A percentile compares a stretch with the other conserved stretches of the same genome.
phyloP scores from a whole-genome alignment of 1,140 invertebrate species.

The Drosophila eugracilis region DNA sequence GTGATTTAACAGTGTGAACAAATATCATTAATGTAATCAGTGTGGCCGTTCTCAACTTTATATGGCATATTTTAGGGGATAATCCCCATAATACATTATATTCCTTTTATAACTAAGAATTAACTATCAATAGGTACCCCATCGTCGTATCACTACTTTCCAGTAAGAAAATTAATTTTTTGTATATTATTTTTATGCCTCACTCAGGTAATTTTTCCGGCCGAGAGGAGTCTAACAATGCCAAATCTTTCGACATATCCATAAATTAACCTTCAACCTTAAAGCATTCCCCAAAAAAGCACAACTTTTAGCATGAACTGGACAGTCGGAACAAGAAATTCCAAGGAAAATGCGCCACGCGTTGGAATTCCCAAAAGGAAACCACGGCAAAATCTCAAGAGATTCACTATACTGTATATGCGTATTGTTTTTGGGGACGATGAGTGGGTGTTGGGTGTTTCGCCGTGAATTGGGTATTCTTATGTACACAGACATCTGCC shows the following conservation, averaged over 20 bases:
- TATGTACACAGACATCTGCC: constrained; percentile 40
- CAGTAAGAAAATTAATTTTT: constrained; percentile 10
- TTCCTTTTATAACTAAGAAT: too few relatives aligned
- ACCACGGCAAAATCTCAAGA: neutral
- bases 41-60: neutral
- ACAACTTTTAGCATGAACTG: neutral
- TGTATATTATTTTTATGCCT: constrained; percentile 5
- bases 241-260: constrained; percentile 48
- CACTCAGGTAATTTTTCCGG: constrained; percentile 28
- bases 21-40: neutral
- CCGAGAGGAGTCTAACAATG: constrained; percentile 14
- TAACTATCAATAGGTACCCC: too few relatives aligned
- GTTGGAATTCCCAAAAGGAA: neutral
- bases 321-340: neutral
- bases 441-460: neutral
- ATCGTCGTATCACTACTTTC: neutral
- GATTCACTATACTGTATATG: neutral
- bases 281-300: constrained; percentile 23
- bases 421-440: constrained; percentile 20
- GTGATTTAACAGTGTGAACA: neutral
- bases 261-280: constrained; percentile 60
- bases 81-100: too few relatives aligned
- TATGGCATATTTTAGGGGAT: too few relatives aligned
- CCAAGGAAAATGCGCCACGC: constrained; percentile 6
- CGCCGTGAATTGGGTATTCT: neutral